These are phyloP conservation scores for Sclerurus mexicanus DNA, from an alignment of 2,113 vertebrate species.

Conservation along the genomic window DNA sequence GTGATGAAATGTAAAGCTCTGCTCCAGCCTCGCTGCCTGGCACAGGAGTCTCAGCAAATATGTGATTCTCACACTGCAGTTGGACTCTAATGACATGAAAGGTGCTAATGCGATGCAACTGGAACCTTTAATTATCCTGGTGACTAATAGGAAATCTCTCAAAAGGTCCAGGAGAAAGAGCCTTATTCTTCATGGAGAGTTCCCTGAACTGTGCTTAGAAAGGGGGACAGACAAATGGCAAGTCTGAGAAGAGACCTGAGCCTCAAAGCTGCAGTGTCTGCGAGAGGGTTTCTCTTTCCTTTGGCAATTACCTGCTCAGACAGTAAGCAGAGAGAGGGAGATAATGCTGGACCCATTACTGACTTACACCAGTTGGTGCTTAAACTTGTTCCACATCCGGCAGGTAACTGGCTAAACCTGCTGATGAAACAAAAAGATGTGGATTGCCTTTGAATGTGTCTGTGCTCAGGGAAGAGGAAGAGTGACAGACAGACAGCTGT, in stretches of 20 bases:
- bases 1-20: slow-evolving; percentile 54
- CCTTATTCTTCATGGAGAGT: neutral
- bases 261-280: neutral
- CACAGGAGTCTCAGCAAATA: slow-evolving; percentile 45
- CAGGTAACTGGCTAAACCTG: slow-evolving; percentile 53
- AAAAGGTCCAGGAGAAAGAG: slow-evolving; percentile 28
- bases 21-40: neutral
- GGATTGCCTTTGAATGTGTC: slow-evolving; percentile 31
- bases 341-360: neutral
- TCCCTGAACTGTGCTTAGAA: slow-evolving; percentile 2
- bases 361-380: neutral
- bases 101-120: slow-evolving; percentile 62
- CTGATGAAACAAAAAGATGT: slow-evolving; percentile 44
- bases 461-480: slow-evolving; percentile 24
- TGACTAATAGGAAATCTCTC: slow-evolving; percentile 57
- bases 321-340: neutral
- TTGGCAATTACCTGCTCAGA: neutral
- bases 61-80: slow-evolving; percentile 49
- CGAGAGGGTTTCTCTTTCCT: neutral
- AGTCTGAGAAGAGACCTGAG: neutral
- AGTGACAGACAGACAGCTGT: slow-evolving; percentile 32
- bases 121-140: slow-evolving; percentile 62
- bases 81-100: slow-evolving; percentile 59
- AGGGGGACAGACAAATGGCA: neutral
- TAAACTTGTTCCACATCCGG: slow-evolving; percentile 45